Conservation (phyloP, 2,888 invertebrate genomes). For the Euzetes globulus region DNA sequence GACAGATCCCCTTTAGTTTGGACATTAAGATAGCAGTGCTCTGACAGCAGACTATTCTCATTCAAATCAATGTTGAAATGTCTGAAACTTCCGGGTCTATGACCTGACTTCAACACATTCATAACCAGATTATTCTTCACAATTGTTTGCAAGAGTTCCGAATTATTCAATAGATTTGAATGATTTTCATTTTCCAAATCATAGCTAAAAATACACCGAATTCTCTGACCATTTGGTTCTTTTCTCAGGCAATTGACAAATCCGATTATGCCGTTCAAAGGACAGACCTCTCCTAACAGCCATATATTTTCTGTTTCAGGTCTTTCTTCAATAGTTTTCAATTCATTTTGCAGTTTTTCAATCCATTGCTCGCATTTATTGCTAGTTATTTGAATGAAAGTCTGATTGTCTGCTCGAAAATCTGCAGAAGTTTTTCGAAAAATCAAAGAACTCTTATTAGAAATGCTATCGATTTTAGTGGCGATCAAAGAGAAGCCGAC, state of each 20-base stretch:
- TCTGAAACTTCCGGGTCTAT: conserved; percentile 11
- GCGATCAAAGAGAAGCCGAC: conserved; percentile 35
- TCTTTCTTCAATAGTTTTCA: conserved; percentile 48
- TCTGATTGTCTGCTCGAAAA: conserved; percentile 26
- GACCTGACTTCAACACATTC: not conserved
- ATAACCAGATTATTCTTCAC: not conserved
- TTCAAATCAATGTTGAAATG: conserved; percentile 20
- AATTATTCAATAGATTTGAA: too few species aligned
- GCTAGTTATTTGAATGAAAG: conserved; percentile 34
- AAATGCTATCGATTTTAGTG: conserved; percentile 59
- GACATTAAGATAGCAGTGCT: conserved; percentile 92
- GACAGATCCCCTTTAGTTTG: conserved; percentile 85
- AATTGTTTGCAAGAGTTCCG: not conserved
- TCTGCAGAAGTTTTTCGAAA: conserved; percentile 53
- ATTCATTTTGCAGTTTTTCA: conserved; percentile 63
- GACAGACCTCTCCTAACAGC: conserved; percentile 59
- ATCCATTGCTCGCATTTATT: conserved; percentile 58
- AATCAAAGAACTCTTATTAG: conserved; percentile 53
- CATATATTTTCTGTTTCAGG: conserved; percentile 46
- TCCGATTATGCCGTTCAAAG: conserved; percentile 71
- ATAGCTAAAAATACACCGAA: conserved; percentile 55
- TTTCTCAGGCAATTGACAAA: conserved; percentile 79
- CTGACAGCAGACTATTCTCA: conserved; percentile 49
- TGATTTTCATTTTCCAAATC: not conserved
- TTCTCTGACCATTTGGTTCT: conserved; percentile 71